Evolutionary conservation across 2,888 invertebrate genomes (phyloP).

Genomic region (Odontomyia ornata): DNA sequence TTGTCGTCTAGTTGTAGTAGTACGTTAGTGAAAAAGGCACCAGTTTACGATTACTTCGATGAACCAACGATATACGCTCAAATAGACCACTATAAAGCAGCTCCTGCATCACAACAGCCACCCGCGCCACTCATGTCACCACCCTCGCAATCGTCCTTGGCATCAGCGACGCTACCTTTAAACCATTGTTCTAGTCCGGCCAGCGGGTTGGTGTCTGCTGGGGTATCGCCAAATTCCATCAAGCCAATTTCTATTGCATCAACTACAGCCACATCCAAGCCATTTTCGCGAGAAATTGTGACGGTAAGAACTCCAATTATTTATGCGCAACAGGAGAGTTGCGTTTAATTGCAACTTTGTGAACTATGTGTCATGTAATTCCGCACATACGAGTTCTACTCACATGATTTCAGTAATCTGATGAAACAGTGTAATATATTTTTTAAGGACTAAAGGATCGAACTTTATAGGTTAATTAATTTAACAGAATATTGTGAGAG

Average conservation of each 20-base stretch:
- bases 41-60: constrained; percentile 65
- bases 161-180: constrained; percentile 43
- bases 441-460: not conserved
- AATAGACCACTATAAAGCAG: constrained; percentile 72
- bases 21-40: constrained; percentile 46
- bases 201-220: constrained; percentile 17
- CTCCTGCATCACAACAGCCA: constrained; percentile 58
- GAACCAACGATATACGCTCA: constrained; percentile 79
- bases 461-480: constrained; percentile 11
- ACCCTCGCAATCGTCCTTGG: constrained; percentile 60
- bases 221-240: constrained; percentile 31
- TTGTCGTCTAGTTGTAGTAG: constrained; percentile 47
- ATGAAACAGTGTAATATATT: not conserved
- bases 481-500: not conserved
- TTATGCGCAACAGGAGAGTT: constrained; percentile 74
- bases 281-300: constrained; percentile 70
- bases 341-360: constrained; percentile 66
- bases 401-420: not conserved
- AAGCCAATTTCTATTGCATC: constrained; percentile 32
- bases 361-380: not conserved
- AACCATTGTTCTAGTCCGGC: constrained; percentile 32
- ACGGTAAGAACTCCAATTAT: constrained; percentile 74
- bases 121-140: constrained; percentile 66
- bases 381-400: not conserved
- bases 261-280: constrained; percentile 57